These are phyloP conservation scores for Chloropsis cyanopogon DNA, from an alignment of 2,113 vertebrate genomes.

Conservation along the genomic window DNA sequence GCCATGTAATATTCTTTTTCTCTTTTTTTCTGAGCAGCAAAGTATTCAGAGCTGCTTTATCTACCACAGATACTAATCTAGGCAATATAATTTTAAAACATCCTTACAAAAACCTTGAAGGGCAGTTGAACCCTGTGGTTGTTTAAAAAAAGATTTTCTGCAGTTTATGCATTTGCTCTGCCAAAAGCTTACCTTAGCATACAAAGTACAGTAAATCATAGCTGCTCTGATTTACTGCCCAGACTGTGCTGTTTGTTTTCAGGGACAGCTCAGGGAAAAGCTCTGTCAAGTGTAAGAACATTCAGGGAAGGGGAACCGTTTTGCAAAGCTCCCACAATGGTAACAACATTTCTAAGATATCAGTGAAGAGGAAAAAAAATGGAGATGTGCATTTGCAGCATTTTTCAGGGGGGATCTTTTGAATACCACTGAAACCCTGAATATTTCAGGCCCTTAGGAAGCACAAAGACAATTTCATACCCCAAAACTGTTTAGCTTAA, in stretches of 20 bases:
- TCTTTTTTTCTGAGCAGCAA: constrained; percentile 16
- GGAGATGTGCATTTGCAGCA: not conserved
- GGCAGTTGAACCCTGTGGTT: constrained; percentile 44
- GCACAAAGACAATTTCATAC: not conserved
- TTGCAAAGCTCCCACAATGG: not conserved
- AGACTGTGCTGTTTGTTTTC: constrained; percentile 41
- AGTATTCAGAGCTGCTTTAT: constrained; percentile 54
- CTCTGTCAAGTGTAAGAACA: not conserved
- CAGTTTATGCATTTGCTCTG: constrained; percentile 65
- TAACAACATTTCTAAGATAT: not conserved
- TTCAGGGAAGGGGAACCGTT: not conserved
- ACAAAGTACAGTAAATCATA: constrained; percentile 63
- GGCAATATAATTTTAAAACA: constrained; percentile 60
- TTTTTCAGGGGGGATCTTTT: not conserved
- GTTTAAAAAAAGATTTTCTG: constrained; percentile 56
- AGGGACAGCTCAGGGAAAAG: constrained; percentile 24
- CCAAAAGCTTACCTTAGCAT: constrained; percentile 72
- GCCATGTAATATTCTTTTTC: constrained; percentile 34
- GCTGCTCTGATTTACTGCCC: constrained; percentile 58
- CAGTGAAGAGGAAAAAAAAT: not conserved
- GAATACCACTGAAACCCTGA: not conserved
- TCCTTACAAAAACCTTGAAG: constrained; percentile 63
- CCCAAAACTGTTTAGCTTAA: not conserved
- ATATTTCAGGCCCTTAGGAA: not conserved
- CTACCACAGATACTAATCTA: constrained; percentile 67